A percentile compares a stretch with the other conserved stretches of the same genome.
phyloP scores from a whole-genome alignment of 2,888 invertebrate genomes.

The Epirrhoe tristata region DNA sequence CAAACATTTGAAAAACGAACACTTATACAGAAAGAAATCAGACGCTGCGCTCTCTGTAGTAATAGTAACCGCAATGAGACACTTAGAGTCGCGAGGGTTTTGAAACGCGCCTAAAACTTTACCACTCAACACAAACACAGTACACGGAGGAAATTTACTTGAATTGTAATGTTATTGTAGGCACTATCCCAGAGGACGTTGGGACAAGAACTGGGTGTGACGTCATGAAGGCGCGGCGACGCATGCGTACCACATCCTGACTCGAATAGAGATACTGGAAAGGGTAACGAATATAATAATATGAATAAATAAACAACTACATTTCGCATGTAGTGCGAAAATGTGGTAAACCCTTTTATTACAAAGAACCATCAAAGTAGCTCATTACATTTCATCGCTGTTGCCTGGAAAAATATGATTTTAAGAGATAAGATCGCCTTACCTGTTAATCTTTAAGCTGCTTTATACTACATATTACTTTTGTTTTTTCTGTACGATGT shows the following conservation, averaged over 20 bases:
- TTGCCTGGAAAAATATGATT: too few relatives aligned
- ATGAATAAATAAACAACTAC: conserved; percentile 12
- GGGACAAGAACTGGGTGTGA: conserved; percentile 67
- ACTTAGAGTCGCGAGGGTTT: background rate
- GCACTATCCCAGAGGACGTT: conserved; percentile 60
- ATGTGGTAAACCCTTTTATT: background rate
- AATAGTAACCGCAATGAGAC: background rate
- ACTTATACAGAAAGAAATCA: conserved; percentile 2
- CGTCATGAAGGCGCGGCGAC: conserved; percentile 76
- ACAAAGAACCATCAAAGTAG: background rate
- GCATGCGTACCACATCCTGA: conserved; percentile 67
- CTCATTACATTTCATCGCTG: too few relatives aligned
- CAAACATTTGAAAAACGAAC: background rate
- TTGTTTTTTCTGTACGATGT: too few relatives aligned
- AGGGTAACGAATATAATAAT: conserved; percentile 35
- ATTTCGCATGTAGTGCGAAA: background rate
- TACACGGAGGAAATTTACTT: conserved; percentile 32
- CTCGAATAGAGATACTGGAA: conserved; percentile 57
- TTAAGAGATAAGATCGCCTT: too few relatives aligned
- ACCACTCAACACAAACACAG: conserved; percentile 16
- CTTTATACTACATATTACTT: too few relatives aligned
- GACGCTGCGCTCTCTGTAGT: conserved; percentile 9
- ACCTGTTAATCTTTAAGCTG: too few relatives aligned
- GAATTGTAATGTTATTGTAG: conserved; percentile 39
- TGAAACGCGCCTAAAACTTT: conserved; percentile 7